These are phyloP conservation scores for Drosophila longiperda DNA, from an alignment of 2,888 invertebrate genomes.

Conservation along the genomic window DNA sequence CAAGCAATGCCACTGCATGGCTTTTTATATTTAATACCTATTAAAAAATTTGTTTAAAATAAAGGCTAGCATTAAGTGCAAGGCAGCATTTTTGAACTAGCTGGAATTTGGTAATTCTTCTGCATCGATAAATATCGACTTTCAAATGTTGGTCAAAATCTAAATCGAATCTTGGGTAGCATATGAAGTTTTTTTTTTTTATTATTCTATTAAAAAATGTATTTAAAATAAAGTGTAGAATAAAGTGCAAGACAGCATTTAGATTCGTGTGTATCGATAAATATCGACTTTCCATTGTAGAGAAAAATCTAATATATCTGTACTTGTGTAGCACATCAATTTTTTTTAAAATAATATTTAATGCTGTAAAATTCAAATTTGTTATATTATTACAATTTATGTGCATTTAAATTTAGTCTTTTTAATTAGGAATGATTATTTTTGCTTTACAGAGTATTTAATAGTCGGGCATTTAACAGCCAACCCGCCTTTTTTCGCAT, in stretches of 20 bases:
- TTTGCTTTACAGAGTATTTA: background rate
- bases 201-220: background rate
- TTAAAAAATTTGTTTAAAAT: background rate
- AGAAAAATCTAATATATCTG: background rate
- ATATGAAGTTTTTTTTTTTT: too few relatives aligned
- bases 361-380: background rate
- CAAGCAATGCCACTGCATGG: background rate
- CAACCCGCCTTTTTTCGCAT: conserved; percentile 40
- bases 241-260: background rate
- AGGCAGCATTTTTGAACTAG: background rate
- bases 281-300: too few relatives aligned
- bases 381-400: too few relatives aligned
- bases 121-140: background rate
- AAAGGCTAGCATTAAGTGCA: background rate
- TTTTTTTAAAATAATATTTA: background rate
- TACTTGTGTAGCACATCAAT: background rate
- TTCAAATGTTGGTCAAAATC: too few relatives aligned
- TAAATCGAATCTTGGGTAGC: too few relatives aligned
- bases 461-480: background rate
- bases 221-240: background rate
- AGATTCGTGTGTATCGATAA: too few relatives aligned
- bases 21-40: conserved; percentile 4
- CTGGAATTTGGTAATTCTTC: background rate
- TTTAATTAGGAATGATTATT: background rate
- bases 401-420: background rate